Evolutionary conservation across 2,888 invertebrate genomes (phyloP).

Genomic region (Lepidochrysops patricia): DNA sequence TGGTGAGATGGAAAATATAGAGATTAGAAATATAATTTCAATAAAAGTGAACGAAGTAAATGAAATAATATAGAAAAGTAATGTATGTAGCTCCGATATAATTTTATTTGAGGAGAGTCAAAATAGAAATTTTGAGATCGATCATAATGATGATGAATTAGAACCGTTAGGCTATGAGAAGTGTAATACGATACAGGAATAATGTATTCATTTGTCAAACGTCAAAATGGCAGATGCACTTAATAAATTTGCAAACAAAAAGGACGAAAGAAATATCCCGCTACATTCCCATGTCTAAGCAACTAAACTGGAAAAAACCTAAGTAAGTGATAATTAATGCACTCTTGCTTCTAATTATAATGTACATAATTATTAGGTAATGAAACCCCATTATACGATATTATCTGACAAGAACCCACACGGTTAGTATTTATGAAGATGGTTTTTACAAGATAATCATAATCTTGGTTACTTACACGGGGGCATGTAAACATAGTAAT

Average conservation of each 20-base stretch:
- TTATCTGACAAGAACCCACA: neutral
- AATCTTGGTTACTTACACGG: slow-evolving; percentile 6
- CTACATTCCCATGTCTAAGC: slow-evolving; percentile 1
- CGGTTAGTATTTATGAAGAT: slow-evolving; percentile 7
- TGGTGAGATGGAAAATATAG: neutral
- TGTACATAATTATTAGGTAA: slow-evolving; percentile 6
- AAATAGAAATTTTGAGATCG: neutral
- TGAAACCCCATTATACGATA: slow-evolving; percentile 5
- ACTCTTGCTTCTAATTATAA: slow-evolving; percentile 3
- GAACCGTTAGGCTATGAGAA: neutral
- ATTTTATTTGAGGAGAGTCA: too few relatives aligned
- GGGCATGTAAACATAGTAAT: slow-evolving; percentile 2
- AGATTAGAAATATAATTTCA: too few relatives aligned
- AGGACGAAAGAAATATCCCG: neutral
- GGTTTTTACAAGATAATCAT: slow-evolving; percentile 10
- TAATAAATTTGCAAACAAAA: slow-evolving; percentile 2
- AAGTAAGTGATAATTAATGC: slow-evolving; percentile 3
- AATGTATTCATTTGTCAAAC: neutral
- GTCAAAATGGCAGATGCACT: neutral
- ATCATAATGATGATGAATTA: neutral
- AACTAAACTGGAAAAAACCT: slow-evolving; percentile 6
- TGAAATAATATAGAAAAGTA: too few relatives aligned
- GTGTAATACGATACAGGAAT: neutral
- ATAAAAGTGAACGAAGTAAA: too few relatives aligned
- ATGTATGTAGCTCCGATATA: too few relatives aligned